A percentile compares a stretch with the other conserved stretches of the same genome.
Conservation (phyloP, 2,113 vertebrate species). For the Oceanites oceanicus region DNA sequence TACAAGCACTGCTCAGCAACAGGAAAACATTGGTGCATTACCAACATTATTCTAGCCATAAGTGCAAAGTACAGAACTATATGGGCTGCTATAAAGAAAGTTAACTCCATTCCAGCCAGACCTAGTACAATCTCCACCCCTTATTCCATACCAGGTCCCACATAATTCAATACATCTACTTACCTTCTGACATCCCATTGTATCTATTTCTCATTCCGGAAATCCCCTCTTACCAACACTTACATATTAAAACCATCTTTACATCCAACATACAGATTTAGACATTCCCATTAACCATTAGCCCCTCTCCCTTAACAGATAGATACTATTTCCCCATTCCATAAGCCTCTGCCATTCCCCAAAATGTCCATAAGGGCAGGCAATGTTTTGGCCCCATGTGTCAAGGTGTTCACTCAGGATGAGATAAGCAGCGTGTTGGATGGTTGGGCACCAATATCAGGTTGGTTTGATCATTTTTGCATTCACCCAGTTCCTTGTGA, state of each 20-base stretch:
- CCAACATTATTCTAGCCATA: too few relatives aligned
- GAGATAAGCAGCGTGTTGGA: not conserved
- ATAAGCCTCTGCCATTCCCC: not conserved
- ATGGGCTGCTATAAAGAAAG: not conserved
- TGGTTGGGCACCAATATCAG: not conserved
- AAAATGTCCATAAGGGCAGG: not conserved
- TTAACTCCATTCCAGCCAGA: not conserved
- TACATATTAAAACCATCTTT: not conserved
- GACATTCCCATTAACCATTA: not conserved
- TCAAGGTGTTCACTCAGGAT: not conserved
- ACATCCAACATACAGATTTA: not conserved
- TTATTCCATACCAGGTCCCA: not conserved
- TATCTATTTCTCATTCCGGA: not conserved
- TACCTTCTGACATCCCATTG: not conserved
- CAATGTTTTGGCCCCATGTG: not conserved
- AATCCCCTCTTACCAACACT: not conserved
- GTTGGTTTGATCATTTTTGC: not conserved
- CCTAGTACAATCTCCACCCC: not conserved
- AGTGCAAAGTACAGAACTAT: too few relatives aligned
- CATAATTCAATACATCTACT: not conserved
- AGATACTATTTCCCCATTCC: not conserved
- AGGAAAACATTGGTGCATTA: too few relatives aligned
- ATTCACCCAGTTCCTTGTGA: not conserved
- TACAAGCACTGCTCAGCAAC: not conserved
- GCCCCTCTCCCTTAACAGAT: not conserved